Evolutionary conservation across 2,113 vertebrate genomes (phyloP), one percentile per base, ranked within the genome.

Genomic region (Fregetta grallaria): DNA sequence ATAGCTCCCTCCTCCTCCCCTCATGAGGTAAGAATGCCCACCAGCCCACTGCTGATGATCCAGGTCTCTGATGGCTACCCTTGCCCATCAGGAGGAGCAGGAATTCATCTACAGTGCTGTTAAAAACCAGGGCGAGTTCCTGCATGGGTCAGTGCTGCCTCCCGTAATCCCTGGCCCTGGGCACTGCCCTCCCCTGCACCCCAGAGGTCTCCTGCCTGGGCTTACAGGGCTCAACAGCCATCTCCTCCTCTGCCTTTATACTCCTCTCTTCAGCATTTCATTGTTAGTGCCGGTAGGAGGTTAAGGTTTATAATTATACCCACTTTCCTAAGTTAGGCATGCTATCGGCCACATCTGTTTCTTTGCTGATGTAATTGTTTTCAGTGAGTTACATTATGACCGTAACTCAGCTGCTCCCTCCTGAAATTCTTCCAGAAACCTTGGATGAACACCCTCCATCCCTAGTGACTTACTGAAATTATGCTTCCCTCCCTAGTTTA

Each of bases 351-450:
- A 53, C 44, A 53, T 26, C 50, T 66, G 13, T 44, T 77, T 71
- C 34, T 84, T 34, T 45, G 29, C 15, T 77, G 55, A 75, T 93
- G 47, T 29, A 62, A 77, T 26, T 83, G 45, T 61, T 95, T 92
- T 83, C 75, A 83, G 55, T 58, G 90, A 87, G 34, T 73, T 92
- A 70, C n/a, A 30, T 8, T 8, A 52, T 25, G 58, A 89, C 52
- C 19, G 6, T 50, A 91, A 91, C 25, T 78, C 68, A 78, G 68
- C 52, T 91, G 68, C 34, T 88, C 29, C 36, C 59, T 68, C 59
- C 72, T 61, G 76, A 94, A 84, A 86, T 84, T 52, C 55, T 85
- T 88, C 52, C 72, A 94, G 77, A 87, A 96, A 84, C 14, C 66
- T 76, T 55, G 62, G 85, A 82, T n/a, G 34, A 89, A 45, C 4